phyloP scores from a whole-genome alignment of 2,113 vertebrate species.

The Toxostoma redivivum region DNA sequence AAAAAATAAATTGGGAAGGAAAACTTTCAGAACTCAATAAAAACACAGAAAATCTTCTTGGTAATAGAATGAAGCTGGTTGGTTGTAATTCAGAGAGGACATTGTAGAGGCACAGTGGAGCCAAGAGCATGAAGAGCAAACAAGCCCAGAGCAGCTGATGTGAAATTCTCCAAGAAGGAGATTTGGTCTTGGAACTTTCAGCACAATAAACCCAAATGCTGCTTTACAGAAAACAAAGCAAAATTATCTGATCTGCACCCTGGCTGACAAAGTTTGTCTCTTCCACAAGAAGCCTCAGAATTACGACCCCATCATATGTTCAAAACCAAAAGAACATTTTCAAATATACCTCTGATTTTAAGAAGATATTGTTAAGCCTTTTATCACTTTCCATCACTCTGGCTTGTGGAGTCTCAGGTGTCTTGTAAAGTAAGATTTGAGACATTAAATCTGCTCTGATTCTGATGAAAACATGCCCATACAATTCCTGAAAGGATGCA shows the following conservation, averaged over 20 bases:
- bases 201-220: neutral
- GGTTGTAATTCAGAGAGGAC: neutral
- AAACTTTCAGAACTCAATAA: neutral
- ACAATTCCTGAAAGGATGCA: neutral
- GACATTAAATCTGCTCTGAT: neutral
- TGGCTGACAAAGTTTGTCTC: neutral
- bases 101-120: rapidly evolving
- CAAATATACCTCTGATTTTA: neutral
- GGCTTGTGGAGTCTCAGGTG: neutral
- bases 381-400: neutral
- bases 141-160: neutral
- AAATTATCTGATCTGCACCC: neutral
- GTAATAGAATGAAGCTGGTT: neutral
- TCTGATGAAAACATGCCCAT: neutral
- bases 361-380: neutral
- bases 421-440: neutral
- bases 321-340: neutral
- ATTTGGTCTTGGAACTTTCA: neutral
- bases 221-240: neutral
- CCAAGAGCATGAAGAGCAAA: rapidly evolving
- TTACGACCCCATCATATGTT: neutral
- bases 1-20: neutral
- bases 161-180: neutral
- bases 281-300: neutral
- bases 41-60: neutral